Conservation (phyloP, 2,797 vertebrate genomes). For the Lacerta bilineata region DNA sequence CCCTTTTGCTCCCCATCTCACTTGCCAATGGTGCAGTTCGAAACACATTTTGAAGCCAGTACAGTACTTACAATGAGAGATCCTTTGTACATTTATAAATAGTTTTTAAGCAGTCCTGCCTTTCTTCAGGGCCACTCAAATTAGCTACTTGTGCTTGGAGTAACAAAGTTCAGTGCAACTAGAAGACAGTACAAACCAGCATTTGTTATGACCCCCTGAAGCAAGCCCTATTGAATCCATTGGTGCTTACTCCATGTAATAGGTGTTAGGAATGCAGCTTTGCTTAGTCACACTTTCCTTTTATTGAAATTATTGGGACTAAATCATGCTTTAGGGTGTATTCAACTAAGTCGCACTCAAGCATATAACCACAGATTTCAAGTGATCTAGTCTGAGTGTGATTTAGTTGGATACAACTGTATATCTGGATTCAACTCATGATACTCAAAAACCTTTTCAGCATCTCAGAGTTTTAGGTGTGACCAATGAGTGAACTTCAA, state of each 20-base stretch:
- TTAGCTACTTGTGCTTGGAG: not conserved
- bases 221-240: not conserved
- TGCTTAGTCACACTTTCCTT: too few relatives aligned
- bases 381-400: too few relatives aligned
- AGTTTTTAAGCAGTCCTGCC: not conserved
- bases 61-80: not conserved
- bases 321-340: not conserved
- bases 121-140: not conserved
- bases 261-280: too few relatives aligned
- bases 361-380: too few relatives aligned
- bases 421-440: not conserved
- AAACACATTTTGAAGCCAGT: not conserved
- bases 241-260: too few relatives aligned
- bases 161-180: not conserved
- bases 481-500: not conserved
- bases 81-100: not conserved
- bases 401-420: too few relatives aligned
- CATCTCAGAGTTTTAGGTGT: not conserved
- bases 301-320: too few relatives aligned
- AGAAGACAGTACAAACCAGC: too few relatives aligned
- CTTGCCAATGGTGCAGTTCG: not conserved
- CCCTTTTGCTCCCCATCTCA: not conserved
- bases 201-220: too few relatives aligned
- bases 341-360: too few relatives aligned
- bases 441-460: not conserved